Conservation (phyloP, 1,140 invertebrate genomes). For the Aphaenogaster floridana region DNA sequence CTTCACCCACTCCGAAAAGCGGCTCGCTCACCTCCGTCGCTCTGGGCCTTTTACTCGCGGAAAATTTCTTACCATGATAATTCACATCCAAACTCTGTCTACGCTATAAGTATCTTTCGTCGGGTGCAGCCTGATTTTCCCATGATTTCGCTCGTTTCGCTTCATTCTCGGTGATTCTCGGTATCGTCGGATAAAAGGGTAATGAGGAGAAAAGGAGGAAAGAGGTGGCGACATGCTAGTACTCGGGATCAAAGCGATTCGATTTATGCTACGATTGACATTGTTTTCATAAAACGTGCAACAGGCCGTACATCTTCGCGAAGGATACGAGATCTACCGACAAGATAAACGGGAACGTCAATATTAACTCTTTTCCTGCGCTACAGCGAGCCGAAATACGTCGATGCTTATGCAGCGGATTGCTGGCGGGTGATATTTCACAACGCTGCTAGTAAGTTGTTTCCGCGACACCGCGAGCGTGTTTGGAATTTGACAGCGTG, state of each 20-base stretch:
- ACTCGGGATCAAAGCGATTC: background rate
- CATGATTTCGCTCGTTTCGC: background rate
- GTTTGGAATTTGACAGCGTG: slow-evolving; percentile 42
- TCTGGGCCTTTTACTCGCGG: background rate
- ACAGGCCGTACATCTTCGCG: slow-evolving; percentile 55
- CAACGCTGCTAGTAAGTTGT: slow-evolving; percentile 22
- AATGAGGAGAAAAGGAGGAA: background rate
- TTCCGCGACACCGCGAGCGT: slow-evolving; percentile 13
- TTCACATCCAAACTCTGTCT: slow-evolving; percentile 47
- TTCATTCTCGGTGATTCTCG: background rate
- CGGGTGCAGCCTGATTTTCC: slow-evolving; percentile 17
- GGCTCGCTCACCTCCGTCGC: background rate
- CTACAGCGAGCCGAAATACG: slow-evolving; percentile 34
- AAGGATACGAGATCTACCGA: slow-evolving; percentile 25
- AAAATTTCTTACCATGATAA: slow-evolving; percentile 49
- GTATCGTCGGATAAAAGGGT: background rate
- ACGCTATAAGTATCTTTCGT: slow-evolving; percentile 18
- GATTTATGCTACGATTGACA: slow-evolving; percentile 58
- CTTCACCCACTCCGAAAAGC: slow-evolving; percentile 54
- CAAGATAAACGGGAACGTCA: slow-evolving; percentile 57
- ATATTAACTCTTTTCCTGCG: slow-evolving; percentile 48
- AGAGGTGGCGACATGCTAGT: too few species aligned
- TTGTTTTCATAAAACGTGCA: slow-evolving; percentile 56
- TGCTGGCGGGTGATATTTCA: slow-evolving; percentile 53
- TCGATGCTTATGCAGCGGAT: slow-evolving; percentile 52